Percentiles rank a stretch among this genome's conserved stretches.
These are phyloP conservation scores for Octopus sinensis DNA, from an alignment of 1,140 invertebrate genomes.

Conservation along the genomic window DNA sequence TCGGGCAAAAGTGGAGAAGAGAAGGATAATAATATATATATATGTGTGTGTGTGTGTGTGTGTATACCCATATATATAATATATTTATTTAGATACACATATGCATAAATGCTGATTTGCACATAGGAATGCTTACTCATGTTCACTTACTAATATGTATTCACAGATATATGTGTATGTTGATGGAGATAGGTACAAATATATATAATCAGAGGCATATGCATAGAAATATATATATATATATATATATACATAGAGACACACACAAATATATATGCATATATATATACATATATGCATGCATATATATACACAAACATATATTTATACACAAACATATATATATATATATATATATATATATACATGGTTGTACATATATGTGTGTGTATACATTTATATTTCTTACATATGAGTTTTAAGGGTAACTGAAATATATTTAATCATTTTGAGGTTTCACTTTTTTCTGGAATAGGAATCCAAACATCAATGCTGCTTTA, in stretches of 20 bases:
- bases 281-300: not conserved
- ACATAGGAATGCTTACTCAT: too few species aligned
- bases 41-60: too few species aligned
- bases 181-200: not conserved
- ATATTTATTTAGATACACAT: too few species aligned
- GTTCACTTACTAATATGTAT: not conserved
- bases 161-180: not conserved
- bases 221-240: conserved; percentile 1
- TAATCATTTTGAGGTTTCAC: too few species aligned
- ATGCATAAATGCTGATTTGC: too few species aligned
- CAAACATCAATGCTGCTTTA: too few species aligned
- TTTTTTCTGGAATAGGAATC: too few species aligned
- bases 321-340: not conserved
- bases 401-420: too few species aligned
- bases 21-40: too few species aligned
- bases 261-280: not conserved
- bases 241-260: not conserved
- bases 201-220: not conserved
- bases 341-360: not conserved
- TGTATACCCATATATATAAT: too few species aligned
- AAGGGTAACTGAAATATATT: too few species aligned
- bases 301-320: not conserved
- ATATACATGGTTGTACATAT: not conserved
- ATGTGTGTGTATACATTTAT: not conserved
- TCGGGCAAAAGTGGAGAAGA: too few species aligned